These are phyloP conservation scores for Marronus borbonicus DNA, from an alignment of 2,888 invertebrate species.

Conservation along the genomic window DNA sequence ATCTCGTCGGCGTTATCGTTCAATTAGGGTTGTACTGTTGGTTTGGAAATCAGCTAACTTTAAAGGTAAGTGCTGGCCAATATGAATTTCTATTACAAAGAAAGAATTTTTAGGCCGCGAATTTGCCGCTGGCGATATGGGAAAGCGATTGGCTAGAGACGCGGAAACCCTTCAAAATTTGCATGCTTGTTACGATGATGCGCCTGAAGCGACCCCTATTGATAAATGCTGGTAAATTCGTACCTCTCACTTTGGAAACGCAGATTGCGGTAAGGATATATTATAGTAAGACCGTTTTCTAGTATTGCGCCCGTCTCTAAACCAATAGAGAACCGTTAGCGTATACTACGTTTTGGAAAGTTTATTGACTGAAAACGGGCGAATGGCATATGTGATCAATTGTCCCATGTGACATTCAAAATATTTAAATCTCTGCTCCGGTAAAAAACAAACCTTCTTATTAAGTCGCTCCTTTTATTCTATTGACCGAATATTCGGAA, in stretches of 20 bases:
- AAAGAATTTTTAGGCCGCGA: slow-evolving; percentile 58
- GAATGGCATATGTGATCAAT: too few species aligned
- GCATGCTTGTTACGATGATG: slow-evolving; percentile 65
- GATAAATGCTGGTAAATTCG: slow-evolving; percentile 66
- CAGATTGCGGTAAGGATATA: slow-evolving; percentile 62
- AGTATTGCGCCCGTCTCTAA: too few species aligned
- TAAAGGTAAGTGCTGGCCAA: slow-evolving; percentile 57
- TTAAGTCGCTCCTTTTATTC: too few species aligned
- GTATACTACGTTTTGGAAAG: too few species aligned
- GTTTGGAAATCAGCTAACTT: slow-evolving; percentile 66
- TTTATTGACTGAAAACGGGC: too few species aligned
- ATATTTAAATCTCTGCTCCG: too few species aligned
- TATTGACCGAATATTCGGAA: too few species aligned
- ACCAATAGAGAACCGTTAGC: too few species aligned
- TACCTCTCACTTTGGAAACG: slow-evolving; percentile 64
- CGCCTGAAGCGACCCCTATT: slow-evolving; percentile 63
- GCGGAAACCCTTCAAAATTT: slow-evolving; percentile 59
- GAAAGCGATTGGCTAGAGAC: slow-evolving; percentile 63
- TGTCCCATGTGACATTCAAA: too few species aligned
- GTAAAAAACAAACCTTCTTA: too few species aligned
- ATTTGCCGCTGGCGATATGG: slow-evolving; percentile 64
- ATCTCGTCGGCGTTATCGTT: slow-evolving; percentile 64
- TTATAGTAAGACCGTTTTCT: background rate
- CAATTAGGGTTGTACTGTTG: slow-evolving; percentile 63
- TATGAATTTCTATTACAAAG: background rate